Conservation (phyloP, 53 echinoderm and acorn worm genomes). For the Echinarachnius parma region DNA sequence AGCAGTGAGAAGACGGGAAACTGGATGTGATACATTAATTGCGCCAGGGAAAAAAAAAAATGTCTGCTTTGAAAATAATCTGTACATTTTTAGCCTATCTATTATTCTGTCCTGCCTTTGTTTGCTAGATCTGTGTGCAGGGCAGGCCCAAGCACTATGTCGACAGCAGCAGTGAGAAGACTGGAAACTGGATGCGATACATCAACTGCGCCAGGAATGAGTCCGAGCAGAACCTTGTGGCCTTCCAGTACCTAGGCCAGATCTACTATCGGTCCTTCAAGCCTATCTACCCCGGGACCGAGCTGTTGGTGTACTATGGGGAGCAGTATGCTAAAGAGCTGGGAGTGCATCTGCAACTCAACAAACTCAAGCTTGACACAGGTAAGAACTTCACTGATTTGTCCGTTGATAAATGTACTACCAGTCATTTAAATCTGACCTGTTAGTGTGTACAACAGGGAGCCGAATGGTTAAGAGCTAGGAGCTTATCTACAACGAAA, state of each 20-base stretch:
- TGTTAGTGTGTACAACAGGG: no score
- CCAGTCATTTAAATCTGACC: no score
- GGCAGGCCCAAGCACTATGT: slow-evolving; percentile 63
- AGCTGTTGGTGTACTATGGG: slow-evolving; percentile 87
- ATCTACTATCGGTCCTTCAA: slow-evolving; percentile 90
- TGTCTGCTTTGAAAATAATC: no score
- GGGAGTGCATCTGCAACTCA: slow-evolving; percentile 44
- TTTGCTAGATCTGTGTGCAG: slow-evolving; percentile 71
- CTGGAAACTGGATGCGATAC: slow-evolving; percentile 91
- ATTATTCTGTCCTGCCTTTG: no score
- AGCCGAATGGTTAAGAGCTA: no score
- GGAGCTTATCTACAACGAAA: no score
- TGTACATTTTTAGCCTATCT: no score
- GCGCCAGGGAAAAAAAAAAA: no score
- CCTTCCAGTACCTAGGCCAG: slow-evolving; percentile 82
- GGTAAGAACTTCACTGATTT: no score
- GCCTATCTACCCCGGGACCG: slow-evolving; percentile 65
- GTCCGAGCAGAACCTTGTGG: slow-evolving; percentile 85
- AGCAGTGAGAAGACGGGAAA: no score
- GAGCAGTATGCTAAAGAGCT: slow-evolving; percentile 86
- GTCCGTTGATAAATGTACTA: no score
- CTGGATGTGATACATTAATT: no score
- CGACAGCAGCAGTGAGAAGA: slow-evolving; percentile 68
- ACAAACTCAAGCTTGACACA: slow-evolving; percentile 29
- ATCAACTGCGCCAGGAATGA: slow-evolving; percentile 92